These are phyloP conservation scores for Aphelocoma californica DNA, from an alignment of 2,797 vertebrate species.

Conservation along the genomic window DNA sequence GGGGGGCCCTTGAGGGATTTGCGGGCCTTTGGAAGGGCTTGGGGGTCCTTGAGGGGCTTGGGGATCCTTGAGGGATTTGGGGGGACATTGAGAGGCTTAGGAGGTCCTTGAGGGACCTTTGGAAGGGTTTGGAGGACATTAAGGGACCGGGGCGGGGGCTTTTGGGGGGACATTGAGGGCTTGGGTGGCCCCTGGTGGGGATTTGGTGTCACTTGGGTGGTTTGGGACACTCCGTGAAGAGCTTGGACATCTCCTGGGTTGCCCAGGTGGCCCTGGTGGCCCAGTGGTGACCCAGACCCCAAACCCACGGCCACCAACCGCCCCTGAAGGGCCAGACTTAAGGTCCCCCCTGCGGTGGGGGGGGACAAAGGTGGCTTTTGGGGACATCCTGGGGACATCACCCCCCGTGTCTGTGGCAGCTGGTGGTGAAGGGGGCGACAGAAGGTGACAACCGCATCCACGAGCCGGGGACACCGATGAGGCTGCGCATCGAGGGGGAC, in stretches of 20 bases:
- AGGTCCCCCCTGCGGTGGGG: fast-evolving
- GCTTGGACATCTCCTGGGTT: not conserved
- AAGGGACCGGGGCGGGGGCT: too few relatives aligned
- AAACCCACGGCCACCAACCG: fast-evolving
- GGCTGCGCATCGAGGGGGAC: constrained; percentile 80
- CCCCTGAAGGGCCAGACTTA: fast-evolving
- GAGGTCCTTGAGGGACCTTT: not conserved
- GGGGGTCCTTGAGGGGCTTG: fast-evolving
- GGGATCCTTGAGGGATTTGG: fast-evolving
- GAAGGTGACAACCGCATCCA: not conserved
- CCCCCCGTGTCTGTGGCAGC: not conserved
- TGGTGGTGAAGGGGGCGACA: constrained; percentile 64
- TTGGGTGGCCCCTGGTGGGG: too few relatives aligned
- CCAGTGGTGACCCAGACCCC: not conserved
- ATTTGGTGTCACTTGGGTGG: not conserved
- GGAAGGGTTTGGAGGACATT: fast-evolving
- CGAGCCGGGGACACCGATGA: constrained; percentile 65
- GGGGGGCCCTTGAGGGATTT: too few relatives aligned
- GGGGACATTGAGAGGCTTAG: too few relatives aligned
- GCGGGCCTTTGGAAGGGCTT: fast-evolving
- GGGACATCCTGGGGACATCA: not conserved
- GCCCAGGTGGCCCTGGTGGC: not conserved
- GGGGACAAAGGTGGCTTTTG: not conserved
- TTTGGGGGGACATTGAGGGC: fast-evolving
- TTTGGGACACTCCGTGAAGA: not conserved